phyloP scores from a whole-genome alignment of 2,888 invertebrate species.

The Limnephilus rhombicus region DNA sequence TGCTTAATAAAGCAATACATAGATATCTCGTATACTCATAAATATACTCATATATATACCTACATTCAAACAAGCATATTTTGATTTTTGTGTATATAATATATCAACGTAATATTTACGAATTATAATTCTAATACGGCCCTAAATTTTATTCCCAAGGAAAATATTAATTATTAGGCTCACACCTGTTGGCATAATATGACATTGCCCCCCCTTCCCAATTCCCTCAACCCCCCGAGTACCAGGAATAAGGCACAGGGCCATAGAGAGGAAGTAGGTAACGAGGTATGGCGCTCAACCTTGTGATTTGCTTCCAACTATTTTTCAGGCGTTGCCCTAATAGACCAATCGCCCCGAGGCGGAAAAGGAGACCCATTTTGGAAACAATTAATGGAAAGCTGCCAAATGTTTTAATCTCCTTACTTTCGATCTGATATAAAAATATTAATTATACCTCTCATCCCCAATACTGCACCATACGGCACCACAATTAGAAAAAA shows the following conservation, averaged over 20 bases:
- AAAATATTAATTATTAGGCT: conserved; percentile 42
- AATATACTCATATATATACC: too few species aligned
- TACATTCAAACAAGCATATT: too few species aligned
- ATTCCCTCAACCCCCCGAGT: background rate
- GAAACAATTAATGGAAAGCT: background rate
- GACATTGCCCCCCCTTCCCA: background rate
- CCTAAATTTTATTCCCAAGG: conserved; percentile 4
- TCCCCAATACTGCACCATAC: background rate
- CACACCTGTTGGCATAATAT: conserved; percentile 43
- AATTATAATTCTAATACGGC: background rate
- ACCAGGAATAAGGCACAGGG: background rate
- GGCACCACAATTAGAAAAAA: background rate
- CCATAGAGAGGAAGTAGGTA: background rate
- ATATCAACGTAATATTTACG: too few species aligned
- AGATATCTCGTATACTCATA: too few species aligned
- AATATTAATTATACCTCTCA: background rate
- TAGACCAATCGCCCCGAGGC: background rate
- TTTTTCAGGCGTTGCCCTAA: background rate
- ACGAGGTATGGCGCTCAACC: background rate
- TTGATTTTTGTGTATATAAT: too few species aligned
- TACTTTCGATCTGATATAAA: background rate
- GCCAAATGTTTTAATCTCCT: background rate
- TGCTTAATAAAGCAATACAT: too few species aligned
- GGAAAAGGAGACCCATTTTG: background rate
- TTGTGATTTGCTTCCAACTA: background rate